Percentiles rank a stretch among this genome's conserved stretches.
phyloP scores from a whole-genome alignment of 2,113 vertebrate genomes.

The Ploceus nigricollis region DNA sequence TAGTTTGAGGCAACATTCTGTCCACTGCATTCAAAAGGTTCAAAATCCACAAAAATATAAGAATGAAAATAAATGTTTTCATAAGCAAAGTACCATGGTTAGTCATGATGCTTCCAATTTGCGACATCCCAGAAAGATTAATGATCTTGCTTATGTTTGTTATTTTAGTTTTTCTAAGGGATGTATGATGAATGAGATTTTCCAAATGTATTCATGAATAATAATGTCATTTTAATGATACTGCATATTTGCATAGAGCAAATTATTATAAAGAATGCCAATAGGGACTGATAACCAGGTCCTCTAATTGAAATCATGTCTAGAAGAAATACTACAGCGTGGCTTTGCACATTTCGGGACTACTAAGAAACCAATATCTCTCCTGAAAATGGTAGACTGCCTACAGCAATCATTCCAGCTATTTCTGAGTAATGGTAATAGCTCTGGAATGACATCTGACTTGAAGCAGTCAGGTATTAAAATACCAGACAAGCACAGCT shows the following conservation, averaged over 20 bases:
- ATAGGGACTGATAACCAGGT: neutral
- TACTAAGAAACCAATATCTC: conserved; percentile 40
- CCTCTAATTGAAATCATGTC: conserved; percentile 46
- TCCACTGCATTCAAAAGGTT: neutral
- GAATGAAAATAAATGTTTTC: conserved; percentile 51
- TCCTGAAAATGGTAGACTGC: conserved; percentile 45
- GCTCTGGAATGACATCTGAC: conserved; percentile 68
- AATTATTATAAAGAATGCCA: conserved; percentile 32
- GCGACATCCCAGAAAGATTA: neutral
- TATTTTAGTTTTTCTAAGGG: conserved; percentile 56
- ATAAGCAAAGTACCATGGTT: conserved; percentile 40
- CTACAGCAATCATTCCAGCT: conserved; percentile 60
- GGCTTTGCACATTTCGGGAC: conserved; percentile 33
- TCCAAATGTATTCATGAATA: conserved; percentile 54
- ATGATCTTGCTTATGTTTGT: conserved; percentile 40
- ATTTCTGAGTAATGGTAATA: conserved; percentile 57
- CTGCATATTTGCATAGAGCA: conserved; percentile 22
- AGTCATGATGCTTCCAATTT: conserved; percentile 53
- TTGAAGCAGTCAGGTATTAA: conserved; percentile 66
- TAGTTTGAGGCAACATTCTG: conserved; percentile 42
- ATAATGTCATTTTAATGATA: conserved; percentile 45
- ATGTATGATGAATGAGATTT: conserved; percentile 53
- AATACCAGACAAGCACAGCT: conserved; percentile 62
- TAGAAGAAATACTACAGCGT: neutral
- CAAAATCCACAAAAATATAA: conserved; percentile 26